These are phyloP conservation scores for Triplophysa rosa DNA, from an alignment of 2,113 vertebrate species.

Conservation along the genomic window DNA sequence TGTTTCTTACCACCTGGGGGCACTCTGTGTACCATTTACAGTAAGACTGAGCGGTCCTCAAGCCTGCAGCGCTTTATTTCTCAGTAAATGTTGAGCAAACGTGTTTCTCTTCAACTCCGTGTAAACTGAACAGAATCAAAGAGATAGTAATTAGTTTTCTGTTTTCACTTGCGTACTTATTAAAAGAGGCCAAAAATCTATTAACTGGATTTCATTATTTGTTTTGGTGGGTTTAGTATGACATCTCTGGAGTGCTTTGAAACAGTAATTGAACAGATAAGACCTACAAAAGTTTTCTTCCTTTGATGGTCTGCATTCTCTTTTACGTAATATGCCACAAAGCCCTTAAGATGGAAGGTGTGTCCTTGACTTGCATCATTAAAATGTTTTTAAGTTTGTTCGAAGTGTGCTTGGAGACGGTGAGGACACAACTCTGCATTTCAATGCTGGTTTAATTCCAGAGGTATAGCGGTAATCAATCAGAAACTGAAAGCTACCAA, in stretches of 20 bases:
- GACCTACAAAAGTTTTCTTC: not conserved
- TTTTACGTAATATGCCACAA: not conserved
- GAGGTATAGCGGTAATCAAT: not conserved
- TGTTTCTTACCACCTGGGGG: not conserved
- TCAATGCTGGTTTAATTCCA: not conserved
- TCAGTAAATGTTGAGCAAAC: not conserved
- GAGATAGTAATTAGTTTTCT: not conserved
- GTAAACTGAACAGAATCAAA: too few species aligned
- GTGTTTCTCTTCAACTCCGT: not conserved
- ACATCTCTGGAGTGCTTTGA: not conserved
- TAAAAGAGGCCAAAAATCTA: not conserved
- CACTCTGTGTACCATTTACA: not conserved
- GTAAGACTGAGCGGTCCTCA: not conserved
- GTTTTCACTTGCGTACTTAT: not conserved
- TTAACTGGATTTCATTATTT: not conserved
- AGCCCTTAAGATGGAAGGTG: not conserved
- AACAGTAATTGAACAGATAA: not conserved
- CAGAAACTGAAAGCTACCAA: not conserved
- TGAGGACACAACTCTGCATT: not conserved
- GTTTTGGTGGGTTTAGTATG: not conserved
- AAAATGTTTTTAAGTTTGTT: not conserved
- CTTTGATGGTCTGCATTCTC: not conserved
- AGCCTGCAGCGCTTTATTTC: not conserved
- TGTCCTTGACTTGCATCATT: constrained; percentile 23
- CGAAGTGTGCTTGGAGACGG: not conserved